Base-by-base conservation (phyloP, 2,888 invertebrate species). In the Capitulum mitella region DNA sequence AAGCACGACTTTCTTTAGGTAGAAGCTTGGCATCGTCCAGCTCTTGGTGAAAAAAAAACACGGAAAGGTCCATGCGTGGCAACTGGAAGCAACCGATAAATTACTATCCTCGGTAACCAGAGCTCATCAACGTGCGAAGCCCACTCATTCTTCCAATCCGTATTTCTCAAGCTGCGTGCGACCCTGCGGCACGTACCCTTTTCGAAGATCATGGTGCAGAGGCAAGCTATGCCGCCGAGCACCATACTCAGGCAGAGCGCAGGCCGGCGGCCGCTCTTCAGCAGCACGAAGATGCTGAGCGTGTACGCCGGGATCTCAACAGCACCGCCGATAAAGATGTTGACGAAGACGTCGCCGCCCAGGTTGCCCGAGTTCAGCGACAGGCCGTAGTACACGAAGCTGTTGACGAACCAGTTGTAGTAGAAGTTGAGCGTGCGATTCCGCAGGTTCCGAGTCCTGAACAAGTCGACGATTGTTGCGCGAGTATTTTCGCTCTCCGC, bases 291-390 rank as follows among this genome's bases (percentile, higher is more conserved):
- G 83, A 93, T 92, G 83, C 92, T 92, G 79, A 92, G 86, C 1
- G 91, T 91, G 82, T 93, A 91, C 34, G 93, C 92, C 58, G 93
- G 93, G 79, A 93, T 88, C 87, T 93, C 93, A 32, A 93, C 92
- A 70, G 90, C 88, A 78, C 93, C 92, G 82, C 91, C 88, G 74
- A 86, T 81, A 34, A 85, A 83, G 10, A 85, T 84, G 82, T 92
- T 92, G 78, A 91, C 85, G 84, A 93, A 93, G 54, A 93, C 87
- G 85, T 92, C 90, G 79, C 92, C 92, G 61, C 92, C 90, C 81
- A 92, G 90, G 81, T 92, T 91, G 78, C 90, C 90, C 81, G 93
- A 88, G 84, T 93, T 93, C 79, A 93, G 86, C 80, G 92, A 89
- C 48, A 93, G 86, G 3, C 93, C 93, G 82, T 93, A 93, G 85